Percentiles rank a stretch among this genome's conserved stretches.
Evolutionary conservation across 2,888 invertebrate species (phyloP).

Genomic region (Mamestra brassicae): DNA sequence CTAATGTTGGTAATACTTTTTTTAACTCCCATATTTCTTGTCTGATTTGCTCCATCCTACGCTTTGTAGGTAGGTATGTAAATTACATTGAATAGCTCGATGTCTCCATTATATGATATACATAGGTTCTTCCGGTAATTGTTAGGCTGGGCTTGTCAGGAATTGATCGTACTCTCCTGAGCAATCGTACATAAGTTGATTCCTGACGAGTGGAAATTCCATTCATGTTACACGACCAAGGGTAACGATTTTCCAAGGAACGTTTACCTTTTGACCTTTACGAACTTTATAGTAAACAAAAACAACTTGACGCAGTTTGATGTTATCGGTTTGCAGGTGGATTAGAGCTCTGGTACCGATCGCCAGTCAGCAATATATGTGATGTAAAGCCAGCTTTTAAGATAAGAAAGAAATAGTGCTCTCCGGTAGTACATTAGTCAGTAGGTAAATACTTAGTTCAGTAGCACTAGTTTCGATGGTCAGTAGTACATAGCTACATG

Average conservation of each 20-base stretch:
- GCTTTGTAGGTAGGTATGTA: constrained; percentile 13
- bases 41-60: constrained; percentile 22
- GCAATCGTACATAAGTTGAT: neutral
- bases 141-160: constrained; percentile 22
- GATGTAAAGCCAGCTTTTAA: constrained; percentile 39
- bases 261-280: constrained; percentile 41
- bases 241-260: constrained; percentile 30
- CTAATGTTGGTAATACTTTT: constrained; percentile 23
- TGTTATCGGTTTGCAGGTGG: constrained; percentile 54
- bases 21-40: neutral
- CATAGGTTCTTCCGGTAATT: constrained; percentile 29
- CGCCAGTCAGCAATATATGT: constrained; percentile 34
- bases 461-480: constrained; percentile 27
- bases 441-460: constrained; percentile 9
- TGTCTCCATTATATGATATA: neutral
- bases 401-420: constrained; percentile 47
- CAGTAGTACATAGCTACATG: constrained; percentile 8
- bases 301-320: constrained; percentile 52
- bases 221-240: constrained; percentile 8
- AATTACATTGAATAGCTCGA: constrained; percentile 6
- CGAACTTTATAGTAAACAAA: constrained; percentile 10
- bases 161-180: constrained; percentile 23
- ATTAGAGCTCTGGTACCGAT: constrained; percentile 23
- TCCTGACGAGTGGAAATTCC: constrained; percentile 16
- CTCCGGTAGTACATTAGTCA: constrained; percentile 26